Evolutionary conservation across 2,888 invertebrate species (phyloP).

Genomic region (Augochlorella aurata): DNA sequence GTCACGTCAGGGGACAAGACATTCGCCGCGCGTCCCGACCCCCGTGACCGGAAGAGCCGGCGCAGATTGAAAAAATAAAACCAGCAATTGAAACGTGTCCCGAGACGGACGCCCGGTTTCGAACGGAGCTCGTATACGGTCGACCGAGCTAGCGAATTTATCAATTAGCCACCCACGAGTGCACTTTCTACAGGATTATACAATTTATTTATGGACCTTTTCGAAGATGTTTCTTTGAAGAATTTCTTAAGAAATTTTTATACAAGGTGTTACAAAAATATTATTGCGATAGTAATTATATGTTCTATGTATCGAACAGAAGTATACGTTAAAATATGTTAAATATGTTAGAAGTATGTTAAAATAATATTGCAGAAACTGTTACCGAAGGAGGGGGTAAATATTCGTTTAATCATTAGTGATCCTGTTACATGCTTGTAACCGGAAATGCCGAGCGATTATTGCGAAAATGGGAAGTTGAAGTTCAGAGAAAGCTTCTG

Average conservation of each 20-base stretch:
- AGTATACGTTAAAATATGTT: too few species aligned
- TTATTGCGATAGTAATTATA: too few species aligned
- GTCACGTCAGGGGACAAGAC: conserved; percentile 51
- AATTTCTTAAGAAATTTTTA: too few species aligned
- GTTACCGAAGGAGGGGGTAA: neutral
- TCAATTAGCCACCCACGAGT: neutral
- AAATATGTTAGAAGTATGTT: too few species aligned
- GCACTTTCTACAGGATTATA: neutral
- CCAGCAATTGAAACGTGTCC: neutral
- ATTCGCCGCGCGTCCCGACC: conserved; percentile 16
- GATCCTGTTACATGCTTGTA: conserved; percentile 16
- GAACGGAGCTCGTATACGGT: neutral
- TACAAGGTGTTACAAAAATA: too few species aligned
- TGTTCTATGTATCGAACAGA: too few species aligned
- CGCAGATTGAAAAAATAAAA: neutral
- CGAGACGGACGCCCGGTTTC: neutral
- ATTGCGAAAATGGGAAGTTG: conserved; percentile 18
- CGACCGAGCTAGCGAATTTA: neutral
- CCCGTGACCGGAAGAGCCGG: conserved; percentile 7
- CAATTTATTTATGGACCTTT: neutral
- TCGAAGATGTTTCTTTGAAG: too few species aligned
- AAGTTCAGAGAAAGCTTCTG: neutral
- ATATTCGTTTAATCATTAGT: neutral
- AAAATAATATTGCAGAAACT: neutral
- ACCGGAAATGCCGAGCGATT: conserved; percentile 32